phyloP scores from a whole-genome alignment of 2,113 vertebrate genomes.

The Chelonoidis abingdonii region DNA sequence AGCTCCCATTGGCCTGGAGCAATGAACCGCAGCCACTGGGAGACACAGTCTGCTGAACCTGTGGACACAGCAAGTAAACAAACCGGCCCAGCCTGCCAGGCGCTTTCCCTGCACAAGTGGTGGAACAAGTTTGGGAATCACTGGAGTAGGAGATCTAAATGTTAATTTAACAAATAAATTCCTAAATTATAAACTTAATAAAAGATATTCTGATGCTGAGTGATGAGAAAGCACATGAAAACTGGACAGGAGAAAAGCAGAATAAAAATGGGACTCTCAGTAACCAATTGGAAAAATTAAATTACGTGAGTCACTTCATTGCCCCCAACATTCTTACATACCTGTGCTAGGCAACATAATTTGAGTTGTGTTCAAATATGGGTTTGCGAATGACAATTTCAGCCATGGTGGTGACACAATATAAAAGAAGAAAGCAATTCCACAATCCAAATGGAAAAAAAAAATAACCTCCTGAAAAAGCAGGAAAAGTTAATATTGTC shows the following conservation, averaged over 20 bases:
- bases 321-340: neutral
- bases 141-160: conserved; percentile 14
- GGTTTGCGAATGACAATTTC: neutral
- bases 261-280: neutral
- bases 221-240: conserved; percentile 41
- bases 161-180: conserved; percentile 57
- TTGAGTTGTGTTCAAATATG: neutral
- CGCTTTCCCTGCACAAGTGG: too few species aligned
- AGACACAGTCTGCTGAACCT: too few species aligned
- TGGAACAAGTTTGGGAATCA: too few species aligned
- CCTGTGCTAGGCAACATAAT: neutral
- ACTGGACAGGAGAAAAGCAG: conserved; percentile 34
- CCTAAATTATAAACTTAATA: conserved; percentile 30
- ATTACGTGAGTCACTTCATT: conserved; percentile 20
- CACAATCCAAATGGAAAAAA: neutral
- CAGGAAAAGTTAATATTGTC: neutral
- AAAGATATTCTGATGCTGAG: conserved; percentile 29
- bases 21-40: too few species aligned
- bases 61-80: too few species aligned
- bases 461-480: neutral
- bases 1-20: too few species aligned
- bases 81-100: too few species aligned
- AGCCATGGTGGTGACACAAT: neutral
- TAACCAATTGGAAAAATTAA: too few species aligned
- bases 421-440: neutral